Percentiles rank a stretch among this genome's conserved stretches.
These are phyloP conservation scores for Argya squamiceps DNA, from an alignment of 2,797 vertebrate species.

Conservation along the genomic window DNA sequence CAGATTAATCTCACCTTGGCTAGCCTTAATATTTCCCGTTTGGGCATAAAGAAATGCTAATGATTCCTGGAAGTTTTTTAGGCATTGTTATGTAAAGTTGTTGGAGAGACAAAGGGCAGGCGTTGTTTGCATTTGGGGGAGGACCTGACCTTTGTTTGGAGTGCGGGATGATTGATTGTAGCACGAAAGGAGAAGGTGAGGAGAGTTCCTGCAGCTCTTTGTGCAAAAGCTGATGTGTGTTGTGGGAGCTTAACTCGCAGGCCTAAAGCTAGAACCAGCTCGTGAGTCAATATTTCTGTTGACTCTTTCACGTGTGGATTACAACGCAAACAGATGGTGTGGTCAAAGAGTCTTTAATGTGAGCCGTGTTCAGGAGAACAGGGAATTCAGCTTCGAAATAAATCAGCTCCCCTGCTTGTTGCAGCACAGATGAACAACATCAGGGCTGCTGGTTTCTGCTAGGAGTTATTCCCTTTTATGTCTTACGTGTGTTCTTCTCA, in stretches of 20 bases:
- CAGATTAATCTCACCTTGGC: neutral
- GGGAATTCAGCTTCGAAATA: neutral
- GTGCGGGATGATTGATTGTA: neutral
- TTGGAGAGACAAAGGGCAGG: neutral
- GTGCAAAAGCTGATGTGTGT: neutral
- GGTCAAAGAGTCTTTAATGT: neutral
- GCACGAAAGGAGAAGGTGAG: neutral
- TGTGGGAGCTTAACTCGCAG: neutral
- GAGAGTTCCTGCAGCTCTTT: neutral
- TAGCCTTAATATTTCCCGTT: neutral
- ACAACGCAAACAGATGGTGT: neutral
- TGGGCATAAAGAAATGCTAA: neutral
- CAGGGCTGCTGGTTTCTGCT: neutral
- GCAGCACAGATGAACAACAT: neutral
- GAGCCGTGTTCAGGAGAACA: neutral
- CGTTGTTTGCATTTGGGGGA: neutral
- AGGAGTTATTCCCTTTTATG: neutral
- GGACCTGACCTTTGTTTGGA: neutral
- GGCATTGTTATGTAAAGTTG: neutral
- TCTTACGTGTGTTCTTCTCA: neutral
- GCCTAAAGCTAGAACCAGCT: neutral
- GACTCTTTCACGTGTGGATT: neutral
- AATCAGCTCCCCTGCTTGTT: neutral
- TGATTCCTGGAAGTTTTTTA: neutral
- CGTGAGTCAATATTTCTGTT: conserved; percentile 5